These are phyloP conservation scores for Drosophila nikananu DNA, from an alignment of 1,140 invertebrate species.

Conservation along the genomic window DNA sequence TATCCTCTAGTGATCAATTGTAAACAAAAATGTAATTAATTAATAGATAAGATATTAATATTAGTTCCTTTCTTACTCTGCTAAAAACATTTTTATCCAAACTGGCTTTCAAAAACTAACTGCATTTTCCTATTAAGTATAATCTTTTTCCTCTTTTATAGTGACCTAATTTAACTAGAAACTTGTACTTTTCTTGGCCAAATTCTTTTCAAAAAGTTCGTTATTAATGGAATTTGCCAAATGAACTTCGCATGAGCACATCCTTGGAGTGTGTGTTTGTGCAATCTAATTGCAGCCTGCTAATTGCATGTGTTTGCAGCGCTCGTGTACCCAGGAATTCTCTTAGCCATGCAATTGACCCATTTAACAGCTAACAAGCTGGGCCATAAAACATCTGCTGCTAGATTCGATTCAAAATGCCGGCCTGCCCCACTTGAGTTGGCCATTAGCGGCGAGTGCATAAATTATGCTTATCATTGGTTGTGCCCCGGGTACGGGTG, in stretches of 20 bases:
- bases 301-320: slow-evolving; percentile 34
- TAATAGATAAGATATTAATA: not conserved
- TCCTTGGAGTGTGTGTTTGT: slow-evolving; percentile 25
- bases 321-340: slow-evolving; percentile 45
- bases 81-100: not conserved
- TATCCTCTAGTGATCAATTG: not conserved
- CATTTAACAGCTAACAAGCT: slow-evolving; percentile 57
- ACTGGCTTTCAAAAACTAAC: too few relatives aligned
- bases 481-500: slow-evolving; percentile 2
- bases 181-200: not conserved
- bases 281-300: slow-evolving; percentile 35
- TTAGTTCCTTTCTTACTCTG: not conserved
- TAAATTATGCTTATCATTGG: slow-evolving; percentile 80
- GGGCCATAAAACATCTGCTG: slow-evolving; percentile 30
- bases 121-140: not conserved
- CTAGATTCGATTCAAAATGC: slow-evolving; percentile 34
- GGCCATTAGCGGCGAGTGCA: slow-evolving; percentile 55
- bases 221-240: slow-evolving; percentile 57
- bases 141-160: not conserved
- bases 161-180: not conserved
- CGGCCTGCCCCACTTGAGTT: slow-evolving; percentile 27
- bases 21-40: not conserved
- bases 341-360: slow-evolving; percentile 67
- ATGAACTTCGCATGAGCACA: slow-evolving; percentile 22
- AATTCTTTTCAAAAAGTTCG: slow-evolving; percentile 9